Evolutionary conservation across 2,797 vertebrate genomes (phyloP).

Genomic region (Numenius phaeopus): DNA sequence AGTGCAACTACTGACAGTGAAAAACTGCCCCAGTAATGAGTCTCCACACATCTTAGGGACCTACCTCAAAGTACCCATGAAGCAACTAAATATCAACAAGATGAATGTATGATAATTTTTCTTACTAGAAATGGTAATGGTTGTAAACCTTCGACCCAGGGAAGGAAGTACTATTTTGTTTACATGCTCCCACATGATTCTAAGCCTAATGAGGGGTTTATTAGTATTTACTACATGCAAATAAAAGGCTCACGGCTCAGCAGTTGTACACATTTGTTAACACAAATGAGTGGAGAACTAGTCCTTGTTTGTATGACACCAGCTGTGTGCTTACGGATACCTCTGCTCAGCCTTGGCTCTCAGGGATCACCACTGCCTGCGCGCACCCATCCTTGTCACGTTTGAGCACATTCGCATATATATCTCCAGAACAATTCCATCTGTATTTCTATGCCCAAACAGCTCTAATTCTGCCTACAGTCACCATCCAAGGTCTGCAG

Average conservation of each 20-base stretch:
- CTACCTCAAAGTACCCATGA: not conserved
- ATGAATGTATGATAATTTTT: not conserved
- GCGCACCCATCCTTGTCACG: rapidly evolving
- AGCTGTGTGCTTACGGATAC: not conserved
- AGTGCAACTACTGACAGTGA: not conserved
- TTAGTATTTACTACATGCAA: slow-evolving; percentile 1
- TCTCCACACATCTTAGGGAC: not conserved
- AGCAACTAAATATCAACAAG: not conserved
- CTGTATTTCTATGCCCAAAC: not conserved
- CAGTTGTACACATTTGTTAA: not conserved
- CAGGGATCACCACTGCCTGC: not conserved
- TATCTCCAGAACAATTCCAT: not conserved
- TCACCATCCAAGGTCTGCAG: not conserved
- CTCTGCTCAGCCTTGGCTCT: not conserved
- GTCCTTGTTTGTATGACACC: not conserved
- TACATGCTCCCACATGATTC: not conserved
- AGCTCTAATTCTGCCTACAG: not conserved
- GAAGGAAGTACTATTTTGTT: not conserved
- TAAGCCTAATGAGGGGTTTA: not conserved
- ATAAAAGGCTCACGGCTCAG: not conserved
- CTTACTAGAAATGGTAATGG: not conserved
- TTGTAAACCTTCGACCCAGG: not conserved
- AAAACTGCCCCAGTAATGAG: not conserved
- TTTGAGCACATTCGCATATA: not conserved
- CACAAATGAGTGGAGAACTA: not conserved